Conservation (phyloP, 2,113 vertebrate species). For the Galemys pyrenaicus region DNA sequence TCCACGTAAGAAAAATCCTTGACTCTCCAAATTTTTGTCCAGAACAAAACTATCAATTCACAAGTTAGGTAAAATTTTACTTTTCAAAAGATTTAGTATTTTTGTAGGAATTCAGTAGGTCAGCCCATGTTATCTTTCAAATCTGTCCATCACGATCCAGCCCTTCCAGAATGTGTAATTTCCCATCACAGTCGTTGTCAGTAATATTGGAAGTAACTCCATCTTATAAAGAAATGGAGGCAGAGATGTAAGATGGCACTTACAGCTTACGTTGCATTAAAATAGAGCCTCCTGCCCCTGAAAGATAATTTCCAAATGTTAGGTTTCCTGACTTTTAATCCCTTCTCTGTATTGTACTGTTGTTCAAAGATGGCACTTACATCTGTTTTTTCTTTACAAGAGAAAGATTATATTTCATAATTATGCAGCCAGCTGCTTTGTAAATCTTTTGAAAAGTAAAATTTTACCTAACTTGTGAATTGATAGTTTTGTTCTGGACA, state of each 20-base stretch:
- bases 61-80: background rate
- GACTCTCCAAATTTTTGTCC: background rate
- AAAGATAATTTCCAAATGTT: background rate
- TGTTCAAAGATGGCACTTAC: background rate
- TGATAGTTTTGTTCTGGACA: background rate
- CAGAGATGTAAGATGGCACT: background rate
- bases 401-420: slow-evolving; percentile 4
- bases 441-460: background rate
- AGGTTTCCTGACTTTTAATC: slow-evolving; percentile 3
- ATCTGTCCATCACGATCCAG: background rate
- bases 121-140: background rate
- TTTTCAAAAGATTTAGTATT: background rate
- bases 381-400: background rate
- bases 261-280: too few species aligned
- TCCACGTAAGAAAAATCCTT: background rate
- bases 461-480: background rate
- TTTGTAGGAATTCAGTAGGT: background rate
- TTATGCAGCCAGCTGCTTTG: background rate
- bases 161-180: background rate
- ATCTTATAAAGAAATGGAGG: background rate
- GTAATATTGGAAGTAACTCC: background rate
- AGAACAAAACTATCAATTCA: background rate
- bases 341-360: background rate
- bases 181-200: background rate
- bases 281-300: background rate